These are phyloP conservation scores for Antennarius maculatus DNA, from an alignment of 2,797 vertebrate species.

Conservation along the genomic window DNA sequence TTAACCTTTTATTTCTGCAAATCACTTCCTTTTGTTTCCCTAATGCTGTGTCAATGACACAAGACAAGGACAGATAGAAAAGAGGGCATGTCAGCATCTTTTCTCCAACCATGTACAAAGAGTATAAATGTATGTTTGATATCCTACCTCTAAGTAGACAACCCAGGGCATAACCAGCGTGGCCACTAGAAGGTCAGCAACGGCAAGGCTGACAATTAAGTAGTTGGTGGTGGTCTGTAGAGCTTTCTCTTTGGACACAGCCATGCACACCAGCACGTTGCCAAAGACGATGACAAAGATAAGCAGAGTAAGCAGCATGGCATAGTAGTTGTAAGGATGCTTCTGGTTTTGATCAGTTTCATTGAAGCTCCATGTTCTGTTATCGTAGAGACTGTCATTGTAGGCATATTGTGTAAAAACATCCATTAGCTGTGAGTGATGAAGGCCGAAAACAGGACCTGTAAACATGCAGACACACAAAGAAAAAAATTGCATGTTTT, in stretches of 20 bases:
- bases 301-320: conserved; percentile 95
- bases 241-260: conserved; percentile 94
- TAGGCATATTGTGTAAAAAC: conserved; percentile 91
- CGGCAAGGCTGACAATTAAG: conserved; percentile 96
- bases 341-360: conserved; percentile 77
- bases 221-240: conserved; percentile 99
- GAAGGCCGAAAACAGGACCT: conserved; percentile 76
- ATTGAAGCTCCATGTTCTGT: conserved; percentile 87
- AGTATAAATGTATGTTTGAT: neutral
- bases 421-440: conserved; percentile 90
- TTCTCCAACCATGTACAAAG: conserved; percentile 8
- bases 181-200: conserved; percentile 96
- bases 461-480: conserved; percentile 34
- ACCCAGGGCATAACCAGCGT: conserved; percentile 98
- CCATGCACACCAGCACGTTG: conserved; percentile 98
- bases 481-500: conserved; percentile 11
- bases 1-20: neutral
- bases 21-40: conserved; percentile 3
- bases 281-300: conserved; percentile 97
- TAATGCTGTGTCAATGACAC: neutral
- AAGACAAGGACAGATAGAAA: conserved; percentile 1
- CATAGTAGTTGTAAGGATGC: conserved; percentile 95
- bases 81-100: conserved; percentile 1
- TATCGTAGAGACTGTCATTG: conserved; percentile 85
- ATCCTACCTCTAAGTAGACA: conserved; percentile 91